phyloP scores from a whole-genome alignment of 2,113 vertebrate genomes.

The Pachyramphus minor region DNA sequence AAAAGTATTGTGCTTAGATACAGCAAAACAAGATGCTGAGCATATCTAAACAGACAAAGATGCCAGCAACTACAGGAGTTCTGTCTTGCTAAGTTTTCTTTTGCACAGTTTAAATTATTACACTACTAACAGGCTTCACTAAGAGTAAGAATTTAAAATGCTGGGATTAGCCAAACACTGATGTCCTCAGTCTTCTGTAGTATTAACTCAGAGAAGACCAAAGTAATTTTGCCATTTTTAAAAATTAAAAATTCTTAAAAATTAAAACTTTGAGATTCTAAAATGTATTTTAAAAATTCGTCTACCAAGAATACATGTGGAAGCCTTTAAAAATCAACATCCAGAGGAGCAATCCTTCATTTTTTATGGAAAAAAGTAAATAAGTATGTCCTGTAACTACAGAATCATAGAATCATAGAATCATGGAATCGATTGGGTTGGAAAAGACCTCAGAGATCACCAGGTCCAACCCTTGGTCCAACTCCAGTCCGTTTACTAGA shows the following conservation, averaged over 20 bases:
- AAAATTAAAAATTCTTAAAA: too few relatives aligned
- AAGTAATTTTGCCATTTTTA: background rate
- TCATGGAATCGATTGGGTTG: too few relatives aligned
- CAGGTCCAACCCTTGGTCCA: too few relatives aligned
- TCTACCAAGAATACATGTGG: background rate
- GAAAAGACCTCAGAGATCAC: too few relatives aligned
- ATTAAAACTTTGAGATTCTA: background rate
- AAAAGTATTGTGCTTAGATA: background rate
- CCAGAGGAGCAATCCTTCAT: background rate
- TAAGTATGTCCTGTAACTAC: background rate
- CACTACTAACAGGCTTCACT: background rate
- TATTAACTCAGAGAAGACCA: background rate
- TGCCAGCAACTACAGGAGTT: background rate
- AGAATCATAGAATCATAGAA: too few relatives aligned
- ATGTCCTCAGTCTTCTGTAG: background rate
- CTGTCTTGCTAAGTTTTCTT: background rate
- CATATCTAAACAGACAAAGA: background rate
- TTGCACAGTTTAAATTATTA: background rate
- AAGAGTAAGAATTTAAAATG: background rate
- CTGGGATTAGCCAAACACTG: background rate
- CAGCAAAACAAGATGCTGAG: background rate
- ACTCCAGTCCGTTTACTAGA: too few relatives aligned
- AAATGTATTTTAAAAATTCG: background rate
- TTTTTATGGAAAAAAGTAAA: background rate
- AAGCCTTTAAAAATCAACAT: background rate